Evolutionary conservation across 35 echinoderm and acorn worm genomes (phyloP).

Genomic region (Heliocidaris erythrogramma): DNA sequence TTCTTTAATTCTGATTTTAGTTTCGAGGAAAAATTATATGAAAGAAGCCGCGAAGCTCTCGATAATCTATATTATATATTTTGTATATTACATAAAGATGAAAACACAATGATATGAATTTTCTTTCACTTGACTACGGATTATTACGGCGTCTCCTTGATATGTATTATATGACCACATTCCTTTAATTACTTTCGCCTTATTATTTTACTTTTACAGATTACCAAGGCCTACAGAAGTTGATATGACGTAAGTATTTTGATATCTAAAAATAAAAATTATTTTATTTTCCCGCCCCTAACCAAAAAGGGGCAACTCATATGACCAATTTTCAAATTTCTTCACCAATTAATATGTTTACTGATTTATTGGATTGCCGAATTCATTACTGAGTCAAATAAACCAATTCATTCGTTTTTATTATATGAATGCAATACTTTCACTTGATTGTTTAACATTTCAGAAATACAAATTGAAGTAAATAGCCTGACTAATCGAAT

Average conservation of each 20-base stretch:
- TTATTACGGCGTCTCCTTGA: background rate
- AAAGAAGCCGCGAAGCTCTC: background rate
- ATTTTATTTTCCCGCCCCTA: background rate
- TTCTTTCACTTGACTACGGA: background rate
- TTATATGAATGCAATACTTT: background rate
- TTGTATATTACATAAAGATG: background rate
- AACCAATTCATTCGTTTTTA: background rate
- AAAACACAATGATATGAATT: background rate
- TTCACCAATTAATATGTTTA: background rate
- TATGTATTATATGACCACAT: background rate
- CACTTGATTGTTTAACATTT: too few relatives aligned
- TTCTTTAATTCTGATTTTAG: background rate
- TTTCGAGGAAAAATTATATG: background rate
- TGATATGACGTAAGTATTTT: slow-evolving; percentile 93
- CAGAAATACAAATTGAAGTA: too few relatives aligned
- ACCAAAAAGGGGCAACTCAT: background rate
- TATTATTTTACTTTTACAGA: slow-evolving; percentile 44
- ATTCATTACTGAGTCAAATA: background rate
- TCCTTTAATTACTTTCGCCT: background rate
- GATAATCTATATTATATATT: background rate
- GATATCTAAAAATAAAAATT: background rate
- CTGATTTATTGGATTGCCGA: background rate
- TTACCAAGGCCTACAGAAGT: slow-evolving; percentile 80
- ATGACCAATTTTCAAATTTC: background rate
- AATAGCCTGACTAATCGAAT: too few relatives aligned